Percentiles rank a stretch among this genome's conserved stretches.
These are phyloP conservation scores for Catocala sponsa DNA, from an alignment of 2,888 invertebrate species.

Conservation along the genomic window DNA sequence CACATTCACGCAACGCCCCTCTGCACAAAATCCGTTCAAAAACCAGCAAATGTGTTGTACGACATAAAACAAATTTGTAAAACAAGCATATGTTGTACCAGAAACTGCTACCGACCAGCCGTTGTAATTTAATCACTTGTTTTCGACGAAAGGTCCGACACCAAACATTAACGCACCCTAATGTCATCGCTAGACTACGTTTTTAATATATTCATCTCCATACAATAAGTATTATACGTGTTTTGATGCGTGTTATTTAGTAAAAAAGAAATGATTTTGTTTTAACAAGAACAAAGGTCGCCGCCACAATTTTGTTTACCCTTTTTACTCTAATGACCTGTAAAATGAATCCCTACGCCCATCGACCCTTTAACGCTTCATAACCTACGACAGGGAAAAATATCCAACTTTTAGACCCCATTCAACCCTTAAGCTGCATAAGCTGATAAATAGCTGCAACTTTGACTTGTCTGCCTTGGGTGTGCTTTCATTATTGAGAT, in stretches of 20 bases:
- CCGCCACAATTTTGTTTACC: constrained; percentile 69
- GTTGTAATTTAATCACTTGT: constrained; percentile 15
- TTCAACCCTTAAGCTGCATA: constrained; percentile 39
- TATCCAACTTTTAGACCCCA: constrained; percentile 57
- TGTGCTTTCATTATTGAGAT: neutral
- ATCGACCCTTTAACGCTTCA: constrained; percentile 68
- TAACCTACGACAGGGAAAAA: constrained; percentile 66
- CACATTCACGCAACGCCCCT: constrained; percentile 9
- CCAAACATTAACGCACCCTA: constrained; percentile 8
- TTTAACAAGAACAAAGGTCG: constrained; percentile 55
- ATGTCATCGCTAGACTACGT: constrained; percentile 11
- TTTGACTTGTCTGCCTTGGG: constrained; percentile 18
- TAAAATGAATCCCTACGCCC: constrained; percentile 71
- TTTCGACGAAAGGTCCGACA: constrained; percentile 7
- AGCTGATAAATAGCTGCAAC: constrained; percentile 39
- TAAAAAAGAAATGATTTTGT: constrained; percentile 51
- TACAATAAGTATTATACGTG: constrained; percentile 27
- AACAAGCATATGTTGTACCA: constrained; percentile 12
- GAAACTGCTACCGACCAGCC: constrained; percentile 1
- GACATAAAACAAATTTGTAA: constrained; percentile 5
- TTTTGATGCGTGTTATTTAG: constrained; percentile 40
- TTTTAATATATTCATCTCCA: constrained; percentile 25
- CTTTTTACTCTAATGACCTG: constrained; percentile 81
- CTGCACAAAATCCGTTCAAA: constrained; percentile 9
- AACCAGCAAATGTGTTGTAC: constrained; percentile 3